Conservation (phyloP, 2,113 vertebrate species). For the Plecturocebus donacophilus region DNA sequence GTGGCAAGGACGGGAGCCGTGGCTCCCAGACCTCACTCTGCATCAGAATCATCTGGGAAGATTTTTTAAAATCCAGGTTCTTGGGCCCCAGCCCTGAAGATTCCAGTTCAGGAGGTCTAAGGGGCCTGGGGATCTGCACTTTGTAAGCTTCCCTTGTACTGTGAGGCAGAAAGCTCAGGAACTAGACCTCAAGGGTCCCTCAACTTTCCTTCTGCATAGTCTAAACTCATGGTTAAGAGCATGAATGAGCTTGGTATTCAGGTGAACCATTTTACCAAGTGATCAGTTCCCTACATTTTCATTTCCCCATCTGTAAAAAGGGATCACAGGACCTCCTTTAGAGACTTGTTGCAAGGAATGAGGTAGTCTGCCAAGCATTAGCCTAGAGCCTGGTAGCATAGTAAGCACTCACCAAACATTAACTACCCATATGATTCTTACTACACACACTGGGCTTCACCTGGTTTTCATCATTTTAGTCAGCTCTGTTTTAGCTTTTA, state of each 20-base stretch:
- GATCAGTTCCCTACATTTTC: neutral
- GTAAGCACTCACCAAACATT: neutral
- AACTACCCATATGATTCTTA: neutral
- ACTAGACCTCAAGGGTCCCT: neutral
- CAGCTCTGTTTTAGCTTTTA: neutral
- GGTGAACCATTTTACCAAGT: neutral
- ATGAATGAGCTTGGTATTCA: neutral
- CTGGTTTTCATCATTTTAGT: neutral
- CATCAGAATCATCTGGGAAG: neutral
- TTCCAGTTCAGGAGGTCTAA: neutral
- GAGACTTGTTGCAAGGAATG: neutral
- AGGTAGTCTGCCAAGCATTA: neutral
- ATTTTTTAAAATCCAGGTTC: neutral
- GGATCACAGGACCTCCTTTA: neutral
- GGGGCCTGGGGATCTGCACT: neutral
- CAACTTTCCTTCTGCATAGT: neutral
- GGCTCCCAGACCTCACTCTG: neutral
- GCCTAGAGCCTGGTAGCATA: neutral
- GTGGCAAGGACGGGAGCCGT: neutral
- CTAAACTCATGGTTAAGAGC: neutral
- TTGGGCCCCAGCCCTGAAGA: neutral
- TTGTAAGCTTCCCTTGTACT: neutral
- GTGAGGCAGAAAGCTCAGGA: neutral
- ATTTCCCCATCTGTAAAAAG: neutral
- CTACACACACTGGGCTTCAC: neutral